phyloP scores from a whole-genome alignment of 1,140 invertebrate species.

The Heliconius congener region DNA sequence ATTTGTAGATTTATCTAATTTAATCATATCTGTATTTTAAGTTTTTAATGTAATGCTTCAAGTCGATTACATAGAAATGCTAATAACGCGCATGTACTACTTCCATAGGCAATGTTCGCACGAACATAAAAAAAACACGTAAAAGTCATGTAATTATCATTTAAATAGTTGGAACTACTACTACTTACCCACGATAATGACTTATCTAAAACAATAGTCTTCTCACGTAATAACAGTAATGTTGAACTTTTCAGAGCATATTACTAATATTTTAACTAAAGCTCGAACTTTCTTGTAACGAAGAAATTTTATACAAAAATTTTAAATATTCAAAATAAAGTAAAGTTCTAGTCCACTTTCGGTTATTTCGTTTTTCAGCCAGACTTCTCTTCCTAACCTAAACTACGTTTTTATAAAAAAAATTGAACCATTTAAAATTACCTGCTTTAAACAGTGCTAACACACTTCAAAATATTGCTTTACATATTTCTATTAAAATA shows the following conservation, averaged over 20 bases:
- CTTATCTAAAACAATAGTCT: conserved; percentile 36
- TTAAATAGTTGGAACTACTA: conserved; percentile 52
- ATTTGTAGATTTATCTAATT: background rate
- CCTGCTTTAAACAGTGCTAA: too few relatives aligned
- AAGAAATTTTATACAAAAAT: background rate
- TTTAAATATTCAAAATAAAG: too few relatives aligned
- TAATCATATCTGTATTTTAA: background rate
- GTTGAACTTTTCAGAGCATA: conserved; percentile 21
- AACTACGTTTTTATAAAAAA: too few relatives aligned
- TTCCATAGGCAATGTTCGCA: conserved; percentile 49
- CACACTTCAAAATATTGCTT: too few relatives aligned
- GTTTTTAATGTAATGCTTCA: conserved; percentile 11
- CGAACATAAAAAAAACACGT: conserved; percentile 49
- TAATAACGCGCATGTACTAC: conserved; percentile 37
- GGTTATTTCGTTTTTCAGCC: too few relatives aligned
- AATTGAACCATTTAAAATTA: too few relatives aligned
- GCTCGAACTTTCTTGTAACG: background rate
- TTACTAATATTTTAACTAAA: conserved; percentile 27
- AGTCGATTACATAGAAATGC: conserved; percentile 36
- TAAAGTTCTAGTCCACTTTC: too few relatives aligned
- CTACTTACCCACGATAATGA: conserved; percentile 55
- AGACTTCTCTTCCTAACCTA: too few relatives aligned
- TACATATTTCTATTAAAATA: too few relatives aligned
- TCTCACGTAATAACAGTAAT: conserved; percentile 42
- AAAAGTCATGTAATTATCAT: conserved; percentile 60